These are phyloP conservation scores for Heliothis subflexa DNA, from an alignment of 1,140 invertebrate genomes.

Conservation along the genomic window DNA sequence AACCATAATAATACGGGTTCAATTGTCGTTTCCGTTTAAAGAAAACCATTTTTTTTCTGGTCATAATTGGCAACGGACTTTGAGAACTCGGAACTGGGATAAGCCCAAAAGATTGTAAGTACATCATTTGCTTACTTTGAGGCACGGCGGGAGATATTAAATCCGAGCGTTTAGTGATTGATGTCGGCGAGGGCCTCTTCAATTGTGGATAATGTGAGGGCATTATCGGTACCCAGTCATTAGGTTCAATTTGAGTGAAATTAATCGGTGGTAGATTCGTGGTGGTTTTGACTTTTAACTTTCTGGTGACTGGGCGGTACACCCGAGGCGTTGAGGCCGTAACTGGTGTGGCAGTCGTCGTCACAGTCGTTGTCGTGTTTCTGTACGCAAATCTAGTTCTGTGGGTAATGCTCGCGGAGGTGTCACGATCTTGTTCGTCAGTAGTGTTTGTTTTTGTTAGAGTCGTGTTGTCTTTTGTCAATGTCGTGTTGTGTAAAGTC, in stretches of 20 bases:
- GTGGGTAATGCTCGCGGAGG: slow-evolving; percentile 50
- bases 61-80: slow-evolving; percentile 51
- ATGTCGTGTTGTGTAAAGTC: slow-evolving; percentile 53
- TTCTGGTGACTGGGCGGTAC: slow-evolving; percentile 70
- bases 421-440: slow-evolving; percentile 57
- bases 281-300: slow-evolving; percentile 63
- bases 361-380: slow-evolving; percentile 51
- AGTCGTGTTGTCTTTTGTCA: slow-evolving; percentile 50
- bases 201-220: slow-evolving; percentile 67
- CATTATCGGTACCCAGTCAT: slow-evolving; percentile 78
- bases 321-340: slow-evolving; percentile 58
- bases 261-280: slow-evolving; percentile 55
- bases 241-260: slow-evolving; percentile 60
- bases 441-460: slow-evolving; percentile 57
- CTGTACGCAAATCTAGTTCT: slow-evolving; percentile 55
- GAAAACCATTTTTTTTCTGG: slow-evolving; percentile 70
- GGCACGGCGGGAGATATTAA: slow-evolving; percentile 47
- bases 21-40: slow-evolving; percentile 70
- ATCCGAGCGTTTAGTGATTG: slow-evolving; percentile 70
- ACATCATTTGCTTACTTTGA: slow-evolving; percentile 60
- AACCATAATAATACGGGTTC: slow-evolving; percentile 66
- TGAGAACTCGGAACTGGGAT: slow-evolving; percentile 62
- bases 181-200: slow-evolving; percentile 56
- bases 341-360: slow-evolving; percentile 48
- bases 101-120: slow-evolving; percentile 74